A percentile compares a stretch with the other conserved stretches of the same genome.
phyloP scores from a whole-genome alignment of 2,113 vertebrate species.

The Nesospiza acunhae region DNA sequence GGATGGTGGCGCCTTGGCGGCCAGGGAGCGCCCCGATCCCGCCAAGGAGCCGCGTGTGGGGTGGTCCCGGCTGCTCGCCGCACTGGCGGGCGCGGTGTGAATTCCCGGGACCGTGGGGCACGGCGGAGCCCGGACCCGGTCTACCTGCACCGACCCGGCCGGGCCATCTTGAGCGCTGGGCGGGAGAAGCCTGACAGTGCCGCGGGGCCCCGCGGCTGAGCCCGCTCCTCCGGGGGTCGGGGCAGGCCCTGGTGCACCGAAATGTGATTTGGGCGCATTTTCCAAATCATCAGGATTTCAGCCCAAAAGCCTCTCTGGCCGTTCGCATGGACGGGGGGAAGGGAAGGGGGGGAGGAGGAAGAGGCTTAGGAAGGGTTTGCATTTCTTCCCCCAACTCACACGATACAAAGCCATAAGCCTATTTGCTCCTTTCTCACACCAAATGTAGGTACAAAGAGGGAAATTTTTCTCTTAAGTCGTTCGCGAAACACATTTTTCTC shows the following conservation, averaged over 20 bases:
- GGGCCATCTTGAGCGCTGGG: background rate
- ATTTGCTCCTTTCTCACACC: background rate
- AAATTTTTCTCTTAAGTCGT: background rate
- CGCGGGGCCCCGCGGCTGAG: background rate
- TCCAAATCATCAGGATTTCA: background rate
- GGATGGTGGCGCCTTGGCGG: background rate
- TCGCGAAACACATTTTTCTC: background rate
- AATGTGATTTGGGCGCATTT: accelerated
- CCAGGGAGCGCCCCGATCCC: background rate
- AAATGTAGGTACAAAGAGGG: background rate
- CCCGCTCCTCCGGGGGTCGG: background rate
- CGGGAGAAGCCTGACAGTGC: background rate
- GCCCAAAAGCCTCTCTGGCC: background rate
- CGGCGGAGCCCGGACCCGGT: background rate
- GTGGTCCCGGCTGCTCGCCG: background rate
- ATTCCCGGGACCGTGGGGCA: background rate
- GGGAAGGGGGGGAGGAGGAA: too few species aligned
- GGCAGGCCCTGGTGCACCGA: background rate
- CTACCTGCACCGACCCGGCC: background rate
- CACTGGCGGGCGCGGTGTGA: accelerated
- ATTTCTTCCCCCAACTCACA: accelerated
- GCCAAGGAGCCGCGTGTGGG: background rate
- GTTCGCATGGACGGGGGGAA: accelerated
- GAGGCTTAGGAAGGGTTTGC: background rate
- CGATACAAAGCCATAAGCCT: background rate